Evolutionary conservation across 2,113 vertebrate genomes (phyloP), one percentile per base, ranked within the genome.

Genomic region (Silurus glanis): DNA sequence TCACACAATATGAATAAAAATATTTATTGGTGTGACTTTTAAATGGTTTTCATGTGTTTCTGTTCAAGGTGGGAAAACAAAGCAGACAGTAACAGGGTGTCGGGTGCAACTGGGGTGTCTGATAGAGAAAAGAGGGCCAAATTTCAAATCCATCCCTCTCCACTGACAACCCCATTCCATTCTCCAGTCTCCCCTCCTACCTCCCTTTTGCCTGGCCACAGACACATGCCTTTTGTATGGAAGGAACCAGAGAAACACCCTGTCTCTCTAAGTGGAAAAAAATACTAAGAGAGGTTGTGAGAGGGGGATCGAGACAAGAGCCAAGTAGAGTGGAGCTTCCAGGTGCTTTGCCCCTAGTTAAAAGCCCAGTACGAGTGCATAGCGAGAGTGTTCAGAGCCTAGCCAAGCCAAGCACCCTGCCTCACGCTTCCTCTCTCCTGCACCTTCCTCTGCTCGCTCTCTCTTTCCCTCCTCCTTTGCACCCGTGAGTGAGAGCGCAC

Each of bases 391-490:
- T 90, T 89, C 85, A 90, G 91, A 89, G 92, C 89, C 72, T 56
- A 88, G 83, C 87, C 82, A 87, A 88, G 87, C 86, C 82, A 87
- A 89, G 87, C 82, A 88, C 88, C 82, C 88, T 87, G 64, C 79
- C 85, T 91, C 89, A 82, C 72, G 79, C 85, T 80, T 86, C 74
- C 86, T 80, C 87, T 83, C 78, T 66, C 80, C 79, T 80, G 80
- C 87, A 79, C 83, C 84, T 76, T 87, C 86, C 28, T 69, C 85
- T 86, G 79, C 88, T 79, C 88, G 87, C 88, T 91, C 91, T 88
- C 87, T 89, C 91, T 90, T 85, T 87, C 93, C 94, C 94, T 95
- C 93, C 94, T 94, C 93, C 94, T 95, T 95, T 94, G 92, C 91
- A 93, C 91, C 92, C 91, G 90, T 90, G 91, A 92, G 93, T 92